Percentiles rank a stretch among this genome's conserved stretches.
phyloP scores from a whole-genome alignment of 2,797 vertebrate species.

The Onychomys arenicola region DNA sequence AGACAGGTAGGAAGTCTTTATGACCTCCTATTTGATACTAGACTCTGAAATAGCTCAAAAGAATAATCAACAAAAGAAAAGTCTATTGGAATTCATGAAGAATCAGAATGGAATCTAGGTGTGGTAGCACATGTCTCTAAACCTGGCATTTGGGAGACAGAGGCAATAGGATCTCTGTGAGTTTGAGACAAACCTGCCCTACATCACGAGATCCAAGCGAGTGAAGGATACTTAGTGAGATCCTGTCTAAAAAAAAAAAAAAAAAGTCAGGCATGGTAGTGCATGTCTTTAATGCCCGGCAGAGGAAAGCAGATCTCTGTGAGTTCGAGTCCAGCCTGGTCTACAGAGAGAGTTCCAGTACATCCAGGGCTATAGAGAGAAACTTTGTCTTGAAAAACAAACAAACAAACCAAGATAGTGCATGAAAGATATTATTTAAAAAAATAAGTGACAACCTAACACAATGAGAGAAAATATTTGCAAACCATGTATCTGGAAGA shows the following conservation, averaged over 20 bases:
- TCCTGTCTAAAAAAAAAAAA: neutral
- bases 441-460: neutral
- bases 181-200: neutral
- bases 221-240: neutral
- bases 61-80: constrained; percentile 30
- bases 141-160: neutral
- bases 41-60: constrained; percentile 41
- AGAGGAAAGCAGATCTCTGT: no score
- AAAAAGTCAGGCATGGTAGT: no score
- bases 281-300: no score
- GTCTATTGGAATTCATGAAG: neutral
- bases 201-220: neutral
- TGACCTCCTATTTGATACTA: neutral
- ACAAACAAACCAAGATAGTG: neutral
- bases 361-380: no score
- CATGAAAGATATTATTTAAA: neutral
- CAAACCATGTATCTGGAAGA: neutral
- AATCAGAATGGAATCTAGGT: neutral
- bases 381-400: neutral
- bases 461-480: constrained; percentile 24
- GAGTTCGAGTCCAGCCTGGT: no score
- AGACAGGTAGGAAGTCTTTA: neutral
- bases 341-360: no score
- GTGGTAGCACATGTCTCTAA: neutral
- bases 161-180: neutral